Conservation (phyloP, 37 sponge, comb jelly and placozoan genomes). For the Ephydatia muelleri region DNA sequence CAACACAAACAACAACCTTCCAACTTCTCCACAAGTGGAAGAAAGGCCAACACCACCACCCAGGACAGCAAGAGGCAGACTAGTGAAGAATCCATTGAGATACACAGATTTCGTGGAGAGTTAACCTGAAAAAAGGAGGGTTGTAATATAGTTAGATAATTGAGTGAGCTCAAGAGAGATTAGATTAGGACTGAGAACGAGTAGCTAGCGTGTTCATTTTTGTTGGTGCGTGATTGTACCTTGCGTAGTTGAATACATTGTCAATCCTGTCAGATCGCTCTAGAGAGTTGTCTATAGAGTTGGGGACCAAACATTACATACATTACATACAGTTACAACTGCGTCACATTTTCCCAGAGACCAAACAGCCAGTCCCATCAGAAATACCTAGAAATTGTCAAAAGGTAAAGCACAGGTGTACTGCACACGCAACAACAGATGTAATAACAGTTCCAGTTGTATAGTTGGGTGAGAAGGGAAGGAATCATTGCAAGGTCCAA, state of each 20-base stretch:
- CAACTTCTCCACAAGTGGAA: neutral
- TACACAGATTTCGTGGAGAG: neutral
- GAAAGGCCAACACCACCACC: neutral
- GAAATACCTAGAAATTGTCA: no score
- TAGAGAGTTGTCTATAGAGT: neutral
- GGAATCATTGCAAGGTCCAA: no score
- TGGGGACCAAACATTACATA: neutral
- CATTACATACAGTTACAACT: no score
- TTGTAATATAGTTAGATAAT: neutral
- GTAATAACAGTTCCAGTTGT: no score
- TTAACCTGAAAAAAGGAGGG: neutral
- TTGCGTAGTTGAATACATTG: neutral
- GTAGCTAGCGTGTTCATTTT: neutral
- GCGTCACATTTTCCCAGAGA: no score
- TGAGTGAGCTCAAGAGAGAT: neutral
- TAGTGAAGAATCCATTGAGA: neutral
- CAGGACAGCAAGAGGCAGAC: neutral
- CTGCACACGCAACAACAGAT: no score
- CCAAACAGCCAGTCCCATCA: no score
- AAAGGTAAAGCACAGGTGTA: no score
- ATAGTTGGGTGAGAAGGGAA: no score
- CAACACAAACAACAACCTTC: neutral
- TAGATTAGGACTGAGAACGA: neutral
- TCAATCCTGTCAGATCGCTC: neutral
- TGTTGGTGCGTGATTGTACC: constrained; percentile 1